Evolutionary conservation across 2,113 vertebrate species (phyloP).

Genomic region (Micromys minutus): DNA sequence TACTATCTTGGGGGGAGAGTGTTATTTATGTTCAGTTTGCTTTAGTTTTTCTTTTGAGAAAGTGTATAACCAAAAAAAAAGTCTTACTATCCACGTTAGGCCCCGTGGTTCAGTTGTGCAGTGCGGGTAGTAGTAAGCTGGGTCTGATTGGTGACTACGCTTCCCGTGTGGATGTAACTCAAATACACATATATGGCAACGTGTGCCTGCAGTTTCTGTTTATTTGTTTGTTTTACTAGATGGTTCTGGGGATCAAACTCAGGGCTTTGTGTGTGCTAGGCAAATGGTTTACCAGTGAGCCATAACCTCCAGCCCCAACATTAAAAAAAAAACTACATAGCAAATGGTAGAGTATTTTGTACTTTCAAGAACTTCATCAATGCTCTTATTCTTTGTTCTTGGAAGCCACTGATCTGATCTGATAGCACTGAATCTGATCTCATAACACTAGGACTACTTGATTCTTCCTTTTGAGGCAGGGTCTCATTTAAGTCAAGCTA

Average conservation of each 20-base stretch:
- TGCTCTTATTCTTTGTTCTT: neutral
- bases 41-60: neutral
- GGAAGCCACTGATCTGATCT: neutral
- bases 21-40: slow-evolving; percentile 43
- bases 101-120: neutral
- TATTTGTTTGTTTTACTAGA: neutral
- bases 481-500: neutral
- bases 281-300: neutral
- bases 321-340: neutral
- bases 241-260: neutral
- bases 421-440: slow-evolving; percentile 2
- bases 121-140: neutral
- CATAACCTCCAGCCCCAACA: neutral
- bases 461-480: neutral
- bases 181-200: neutral
- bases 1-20: neutral
- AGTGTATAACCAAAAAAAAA: neutral
- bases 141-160: neutral
- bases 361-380: neutral
- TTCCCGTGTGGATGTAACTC: neutral
- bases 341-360: neutral
- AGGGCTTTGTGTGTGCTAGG: neutral
- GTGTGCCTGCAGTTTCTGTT: neutral
- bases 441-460: neutral
- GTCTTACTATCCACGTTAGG: neutral